These are phyloP conservation scores for Agonopterix alstromeriana DNA, from an alignment of 2,888 invertebrate genomes.

Conservation along the genomic window DNA sequence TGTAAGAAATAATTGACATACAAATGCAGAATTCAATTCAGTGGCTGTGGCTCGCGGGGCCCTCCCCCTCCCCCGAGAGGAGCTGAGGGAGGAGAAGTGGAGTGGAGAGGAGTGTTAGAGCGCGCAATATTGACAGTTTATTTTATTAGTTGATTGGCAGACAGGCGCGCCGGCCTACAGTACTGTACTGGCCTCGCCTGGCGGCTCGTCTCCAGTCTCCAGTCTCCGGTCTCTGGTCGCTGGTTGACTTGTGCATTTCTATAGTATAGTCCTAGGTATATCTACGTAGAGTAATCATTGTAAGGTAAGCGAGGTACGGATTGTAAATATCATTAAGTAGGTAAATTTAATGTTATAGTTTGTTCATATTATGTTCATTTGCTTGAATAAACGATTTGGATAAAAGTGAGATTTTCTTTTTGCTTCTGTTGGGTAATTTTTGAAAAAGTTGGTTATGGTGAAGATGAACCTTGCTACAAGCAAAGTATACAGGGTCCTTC, in stretches of 20 bases:
- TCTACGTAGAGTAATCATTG: slow-evolving; percentile 54
- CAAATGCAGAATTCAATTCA: slow-evolving; percentile 54
- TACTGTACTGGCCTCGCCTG: background rate
- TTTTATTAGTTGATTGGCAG: slow-evolving; percentile 27
- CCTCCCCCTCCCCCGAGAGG: background rate
- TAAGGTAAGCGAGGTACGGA: slow-evolving; percentile 66
- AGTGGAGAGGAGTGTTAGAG: slow-evolving; percentile 10
- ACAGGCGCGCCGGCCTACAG: slow-evolving; percentile 21
- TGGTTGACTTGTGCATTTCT: slow-evolving; percentile 52
- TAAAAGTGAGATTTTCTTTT: slow-evolving; percentile 48
- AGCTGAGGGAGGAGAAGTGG: slow-evolving; percentile 11
- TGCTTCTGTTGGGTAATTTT: too few relatives aligned
- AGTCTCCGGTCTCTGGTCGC: slow-evolving; percentile 12
- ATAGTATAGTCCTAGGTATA: slow-evolving; percentile 52
- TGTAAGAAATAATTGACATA: slow-evolving; percentile 49
- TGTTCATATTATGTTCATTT: slow-evolving; percentile 76
- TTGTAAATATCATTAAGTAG: slow-evolving; percentile 77
- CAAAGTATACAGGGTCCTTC: too few relatives aligned
- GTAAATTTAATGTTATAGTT: slow-evolving; percentile 77
- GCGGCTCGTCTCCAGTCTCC: background rate
- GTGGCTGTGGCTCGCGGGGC: background rate
- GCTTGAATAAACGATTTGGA: slow-evolving; percentile 77
- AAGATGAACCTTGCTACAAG: too few relatives aligned
- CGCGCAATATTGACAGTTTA: slow-evolving; percentile 21
- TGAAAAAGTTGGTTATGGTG: too few relatives aligned